Conservation (phyloP, 2,797 vertebrate genomes). For the Acanthurus tractus region DNA sequence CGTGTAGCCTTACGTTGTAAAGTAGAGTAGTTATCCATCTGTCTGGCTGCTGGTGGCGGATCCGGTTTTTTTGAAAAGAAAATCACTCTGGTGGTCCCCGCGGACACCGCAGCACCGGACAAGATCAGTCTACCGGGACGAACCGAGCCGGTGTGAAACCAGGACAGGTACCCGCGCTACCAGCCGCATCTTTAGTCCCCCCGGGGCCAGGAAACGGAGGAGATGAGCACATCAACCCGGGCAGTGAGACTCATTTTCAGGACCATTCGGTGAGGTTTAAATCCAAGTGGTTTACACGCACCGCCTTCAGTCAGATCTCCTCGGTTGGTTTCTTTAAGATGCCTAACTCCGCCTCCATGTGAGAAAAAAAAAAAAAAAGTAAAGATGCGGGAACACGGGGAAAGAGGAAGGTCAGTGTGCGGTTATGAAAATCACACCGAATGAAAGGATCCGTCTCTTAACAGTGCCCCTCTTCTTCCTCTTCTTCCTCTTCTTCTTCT, state of each 20-base stretch:
- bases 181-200: slow-evolving; percentile 70
- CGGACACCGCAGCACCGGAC: slow-evolving; percentile 55
- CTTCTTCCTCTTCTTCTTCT: slow-evolving; percentile 27
- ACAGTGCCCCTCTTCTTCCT: slow-evolving; percentile 36
- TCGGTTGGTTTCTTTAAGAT: slow-evolving; percentile 30
- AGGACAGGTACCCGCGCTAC: slow-evolving; percentile 64
- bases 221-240: slow-evolving; percentile 41
- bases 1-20: slow-evolving; percentile 88
- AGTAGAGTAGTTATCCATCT: slow-evolving; percentile 91
- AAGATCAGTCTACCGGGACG: slow-evolving; percentile 70
- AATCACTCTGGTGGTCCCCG: slow-evolving; percentile 49
- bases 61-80: slow-evolving; percentile 34
- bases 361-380: neutral
- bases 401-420: slow-evolving; percentile 38
- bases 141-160: slow-evolving; percentile 66
- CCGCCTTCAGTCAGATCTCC: slow-evolving; percentile 35
- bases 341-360: slow-evolving; percentile 48
- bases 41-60: slow-evolving; percentile 70
- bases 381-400: slow-evolving; percentile 33
- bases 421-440: slow-evolving; percentile 33
- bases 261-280: slow-evolving; percentile 38
- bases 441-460: slow-evolving; percentile 36
- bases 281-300: slow-evolving; percentile 58
- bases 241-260: slow-evolving; percentile 38
- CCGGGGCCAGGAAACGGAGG: slow-evolving; percentile 46